A percentile compares a stretch with the other conserved stretches of the same genome.
These are phyloP conservation scores for Agonopterix heracliana DNA, from an alignment of 2,888 invertebrate genomes.

Conservation along the genomic window DNA sequence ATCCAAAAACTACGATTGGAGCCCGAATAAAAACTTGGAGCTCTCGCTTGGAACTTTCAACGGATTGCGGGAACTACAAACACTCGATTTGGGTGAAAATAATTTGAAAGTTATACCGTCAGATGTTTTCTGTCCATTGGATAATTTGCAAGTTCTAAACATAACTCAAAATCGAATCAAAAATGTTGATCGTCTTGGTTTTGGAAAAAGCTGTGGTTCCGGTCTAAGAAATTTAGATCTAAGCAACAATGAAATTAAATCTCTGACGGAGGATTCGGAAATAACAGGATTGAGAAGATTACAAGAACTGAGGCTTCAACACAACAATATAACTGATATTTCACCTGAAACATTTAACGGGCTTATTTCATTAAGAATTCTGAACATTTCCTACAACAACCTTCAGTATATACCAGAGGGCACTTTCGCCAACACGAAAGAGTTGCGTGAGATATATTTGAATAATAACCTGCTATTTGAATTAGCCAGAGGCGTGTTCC, in stretches of 20 bases:
- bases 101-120: slow-evolving; percentile 87
- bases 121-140: slow-evolving; percentile 86
- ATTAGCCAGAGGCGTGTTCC: slow-evolving; percentile 88
- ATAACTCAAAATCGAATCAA: slow-evolving; percentile 88
- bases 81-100: slow-evolving; percentile 86
- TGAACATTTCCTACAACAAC: slow-evolving; percentile 92
- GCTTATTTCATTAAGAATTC: slow-evolving; percentile 83
- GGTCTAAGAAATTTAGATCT: slow-evolving; percentile 87
- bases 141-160: slow-evolving; percentile 88
- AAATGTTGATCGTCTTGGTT: slow-evolving; percentile 84
- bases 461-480: slow-evolving; percentile 91
- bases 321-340: slow-evolving; percentile 88
- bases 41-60: slow-evolving; percentile 83
- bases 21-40: slow-evolving; percentile 83
- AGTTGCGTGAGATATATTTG: slow-evolving; percentile 88
- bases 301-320: slow-evolving; percentile 85
- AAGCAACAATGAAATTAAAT: slow-evolving; percentile 86
- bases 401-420: slow-evolving; percentile 88
- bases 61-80: slow-evolving; percentile 86
- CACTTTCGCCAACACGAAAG: slow-evolving; percentile 87
- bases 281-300: slow-evolving; percentile 85
- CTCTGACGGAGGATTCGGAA: slow-evolving; percentile 84
- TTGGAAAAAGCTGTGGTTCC: slow-evolving; percentile 78
- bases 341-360: slow-evolving; percentile 88
- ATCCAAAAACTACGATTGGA: slow-evolving; percentile 89